phyloP scores from a whole-genome alignment of 2,113 vertebrate species.

The Pavo muticus region DNA sequence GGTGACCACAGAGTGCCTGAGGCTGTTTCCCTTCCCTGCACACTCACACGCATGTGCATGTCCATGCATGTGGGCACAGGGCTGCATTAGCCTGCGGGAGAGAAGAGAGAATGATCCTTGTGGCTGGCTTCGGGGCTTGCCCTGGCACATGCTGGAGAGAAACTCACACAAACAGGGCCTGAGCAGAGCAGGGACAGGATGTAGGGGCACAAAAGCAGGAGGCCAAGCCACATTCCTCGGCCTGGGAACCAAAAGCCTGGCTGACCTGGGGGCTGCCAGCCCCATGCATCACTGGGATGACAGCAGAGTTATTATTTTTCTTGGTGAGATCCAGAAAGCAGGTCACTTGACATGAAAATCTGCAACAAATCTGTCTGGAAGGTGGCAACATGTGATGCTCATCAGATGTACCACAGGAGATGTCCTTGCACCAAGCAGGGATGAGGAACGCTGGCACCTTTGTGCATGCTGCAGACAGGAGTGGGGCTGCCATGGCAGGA shows the following conservation, averaged over 20 bases:
- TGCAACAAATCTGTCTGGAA: slow-evolving; percentile 46
- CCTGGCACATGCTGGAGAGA: fast-evolving
- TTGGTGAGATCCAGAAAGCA: slow-evolving; percentile 40
- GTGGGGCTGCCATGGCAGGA: slow-evolving; percentile 23
- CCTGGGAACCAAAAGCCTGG: neutral
- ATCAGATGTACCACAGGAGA: neutral
- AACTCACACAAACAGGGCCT: neutral
- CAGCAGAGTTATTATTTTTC: slow-evolving; percentile 53
- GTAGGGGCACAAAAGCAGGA: neutral
- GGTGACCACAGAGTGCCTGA: neutral
- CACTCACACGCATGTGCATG: fast-evolving
- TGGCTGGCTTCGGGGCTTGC: neutral
- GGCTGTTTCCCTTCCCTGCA: neutral
- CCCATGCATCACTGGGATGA: slow-evolving; percentile 48
- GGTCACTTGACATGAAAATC: slow-evolving; percentile 52
- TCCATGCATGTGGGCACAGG: neutral
- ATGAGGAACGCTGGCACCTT: neutral
- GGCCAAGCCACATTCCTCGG: neutral
- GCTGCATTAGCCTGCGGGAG: neutral
- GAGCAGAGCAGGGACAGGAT: neutral
- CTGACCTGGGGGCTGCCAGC: slow-evolving; percentile 11
- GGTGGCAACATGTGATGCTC: slow-evolving; percentile 39
- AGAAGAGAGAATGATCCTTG: neutral
- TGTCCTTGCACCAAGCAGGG: neutral
- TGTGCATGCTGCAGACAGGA: neutral